Evolutionary conservation across 2,888 invertebrate genomes (phyloP), one percentile per base, ranked within the genome.

Genomic region (Chymomyza fuscimana): DNA sequence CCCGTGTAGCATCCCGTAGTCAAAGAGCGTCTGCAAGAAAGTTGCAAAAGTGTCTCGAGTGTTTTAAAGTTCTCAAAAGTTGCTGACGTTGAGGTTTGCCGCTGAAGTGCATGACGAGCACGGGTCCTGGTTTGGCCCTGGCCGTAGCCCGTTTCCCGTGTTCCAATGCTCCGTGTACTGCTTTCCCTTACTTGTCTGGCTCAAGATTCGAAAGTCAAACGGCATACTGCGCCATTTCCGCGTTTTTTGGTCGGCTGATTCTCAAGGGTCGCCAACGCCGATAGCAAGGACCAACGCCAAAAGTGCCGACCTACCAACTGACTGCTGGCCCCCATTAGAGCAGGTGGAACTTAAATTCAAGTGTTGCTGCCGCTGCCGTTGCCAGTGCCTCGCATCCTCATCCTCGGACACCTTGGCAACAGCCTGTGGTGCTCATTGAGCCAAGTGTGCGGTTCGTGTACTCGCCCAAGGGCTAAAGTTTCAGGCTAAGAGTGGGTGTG

Each of bases 11-110:
- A 32, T 7, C 32, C 32, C 32, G 7, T 32, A 32, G 32, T 32
- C 32, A 32, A 7, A 32, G 32, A 5, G 60, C 73, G 73, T 77
- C 76, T 65, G 70, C 75, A 80, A 80, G 74, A 86, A 88, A 89
- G 80, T 89, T 88, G 70, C 80, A 77, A 89, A 89, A 88, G 85
- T 88, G 88, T 89, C 89, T 89, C 89, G 82, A 89, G 89, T 89
- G 87, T 78, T 75, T 83, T 76, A 74, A 80, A 77, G 77, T 77
- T 77, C 77, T 76, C 60, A 51, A 58, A 59, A 77, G 65, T 82
- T 78, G 72, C 78, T 73, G 68, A 77, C 63, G 52, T 46, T 46
- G 58, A 58, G 58, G 58, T 25, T 46, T 70, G 56, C 58, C 56
- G 63, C 25, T 56, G 36, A 22, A 61, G 51, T 46, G 25, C 54